Evolutionary conservation across 2,113 vertebrate species (phyloP).

Genomic region (Sylvietta virens): DNA sequence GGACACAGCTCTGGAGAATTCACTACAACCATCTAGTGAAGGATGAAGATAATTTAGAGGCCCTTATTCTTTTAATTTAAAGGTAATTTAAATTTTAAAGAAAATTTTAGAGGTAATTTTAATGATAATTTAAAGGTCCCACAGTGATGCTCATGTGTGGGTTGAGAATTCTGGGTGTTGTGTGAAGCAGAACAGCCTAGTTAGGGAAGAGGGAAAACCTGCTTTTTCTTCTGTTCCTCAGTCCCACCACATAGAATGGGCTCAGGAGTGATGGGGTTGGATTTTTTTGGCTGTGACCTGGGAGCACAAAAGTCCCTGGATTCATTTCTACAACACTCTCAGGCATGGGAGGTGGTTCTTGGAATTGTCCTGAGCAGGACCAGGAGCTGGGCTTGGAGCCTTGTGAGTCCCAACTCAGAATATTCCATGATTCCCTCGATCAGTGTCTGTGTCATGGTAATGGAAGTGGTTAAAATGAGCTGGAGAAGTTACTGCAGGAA

Average conservation of each 20-base stretch:
- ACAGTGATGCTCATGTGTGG: accelerated
- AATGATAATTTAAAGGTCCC: too few relatives aligned
- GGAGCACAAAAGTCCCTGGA: not conserved
- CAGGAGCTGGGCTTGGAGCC: not conserved
- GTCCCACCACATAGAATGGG: too few relatives aligned
- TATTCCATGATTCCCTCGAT: not conserved
- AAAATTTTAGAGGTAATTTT: too few relatives aligned
- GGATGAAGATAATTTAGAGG: not conserved
- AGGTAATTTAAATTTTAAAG: too few relatives aligned
- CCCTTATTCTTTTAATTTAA: accelerated
- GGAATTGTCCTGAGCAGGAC: not conserved
- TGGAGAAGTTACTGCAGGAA: not conserved
- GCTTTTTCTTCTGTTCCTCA: not conserved
- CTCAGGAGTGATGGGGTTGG: not conserved
- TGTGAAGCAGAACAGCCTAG: too few relatives aligned
- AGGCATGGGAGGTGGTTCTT: too few relatives aligned
- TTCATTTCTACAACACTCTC: not conserved
- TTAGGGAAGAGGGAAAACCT: not conserved
- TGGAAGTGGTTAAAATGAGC: not conserved
- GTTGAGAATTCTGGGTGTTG: accelerated
- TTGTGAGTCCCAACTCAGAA: not conserved
- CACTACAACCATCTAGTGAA: not conserved
- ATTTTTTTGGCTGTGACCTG: not conserved
- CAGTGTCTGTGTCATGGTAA: accelerated
- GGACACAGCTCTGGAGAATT: not conserved